A percentile compares a stretch with the other conserved stretches of the same genome.
phyloP scores from a whole-genome alignment of 2,888 invertebrate genomes.

The Nasonovia ribisnigri region DNA sequence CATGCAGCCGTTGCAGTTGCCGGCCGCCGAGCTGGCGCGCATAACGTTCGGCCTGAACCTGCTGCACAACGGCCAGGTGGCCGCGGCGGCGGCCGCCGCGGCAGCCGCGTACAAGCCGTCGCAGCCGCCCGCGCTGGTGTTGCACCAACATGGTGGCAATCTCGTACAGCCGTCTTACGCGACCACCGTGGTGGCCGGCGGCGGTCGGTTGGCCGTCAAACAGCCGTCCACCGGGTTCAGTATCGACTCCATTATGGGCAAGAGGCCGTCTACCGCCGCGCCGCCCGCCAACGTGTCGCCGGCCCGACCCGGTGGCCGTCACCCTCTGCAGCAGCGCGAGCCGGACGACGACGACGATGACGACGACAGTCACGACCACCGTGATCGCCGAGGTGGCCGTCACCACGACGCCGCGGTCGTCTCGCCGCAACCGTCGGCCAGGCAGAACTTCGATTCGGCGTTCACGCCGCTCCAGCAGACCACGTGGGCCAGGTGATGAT shows the following conservation, averaged over 20 bases:
- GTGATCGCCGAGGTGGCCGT: constrained; percentile 34
- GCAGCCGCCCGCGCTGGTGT: constrained; percentile 68
- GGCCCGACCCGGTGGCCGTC: constrained; percentile 42
- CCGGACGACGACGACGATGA: constrained; percentile 67
- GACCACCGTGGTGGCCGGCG: constrained; percentile 42
- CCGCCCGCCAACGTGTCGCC: constrained; percentile 68
- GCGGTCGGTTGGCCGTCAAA: constrained; percentile 67
- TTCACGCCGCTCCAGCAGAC: constrained; percentile 77
- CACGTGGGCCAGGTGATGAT: constrained; percentile 66
- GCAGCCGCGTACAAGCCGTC: constrained; percentile 69
- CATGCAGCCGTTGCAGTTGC: constrained; percentile 71
- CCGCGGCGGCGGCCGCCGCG: constrained; percentile 70
- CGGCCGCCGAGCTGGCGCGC: constrained; percentile 77
- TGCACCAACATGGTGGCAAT: constrained; percentile 69
- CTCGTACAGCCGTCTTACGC: constrained; percentile 67
- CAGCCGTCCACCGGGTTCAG: constrained; percentile 72
- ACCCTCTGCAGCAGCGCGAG: neutral
- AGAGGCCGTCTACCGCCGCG: constrained; percentile 66
- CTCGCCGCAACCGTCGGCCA: constrained; percentile 64
- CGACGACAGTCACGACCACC: constrained; percentile 63
- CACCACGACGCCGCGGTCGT: constrained; percentile 66
- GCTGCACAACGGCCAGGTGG: constrained; percentile 71
- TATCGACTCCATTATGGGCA: constrained; percentile 75
- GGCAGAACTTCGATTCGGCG: constrained; percentile 75
- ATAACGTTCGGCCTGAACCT: constrained; percentile 73